Conservation (phyloP, 2,888 invertebrate genomes). For the Microctonus brassicae region DNA sequence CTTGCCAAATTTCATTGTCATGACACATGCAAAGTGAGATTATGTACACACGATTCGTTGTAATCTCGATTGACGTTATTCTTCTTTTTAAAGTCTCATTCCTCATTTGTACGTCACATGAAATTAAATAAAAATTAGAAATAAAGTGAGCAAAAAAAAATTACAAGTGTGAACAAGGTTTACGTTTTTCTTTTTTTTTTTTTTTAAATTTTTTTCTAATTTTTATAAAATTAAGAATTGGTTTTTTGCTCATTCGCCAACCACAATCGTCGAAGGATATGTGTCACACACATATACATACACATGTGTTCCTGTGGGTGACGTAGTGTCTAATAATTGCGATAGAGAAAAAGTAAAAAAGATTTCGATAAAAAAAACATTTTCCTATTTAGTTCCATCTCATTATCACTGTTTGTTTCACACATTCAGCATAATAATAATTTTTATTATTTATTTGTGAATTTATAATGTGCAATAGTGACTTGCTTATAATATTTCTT, state of each 20-base stretch:
- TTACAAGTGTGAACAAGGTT: neutral
- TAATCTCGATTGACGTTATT: neutral
- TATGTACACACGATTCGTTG: neutral
- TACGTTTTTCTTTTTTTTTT: slow-evolving; percentile 30
- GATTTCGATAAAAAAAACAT: neutral
- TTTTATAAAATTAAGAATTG: slow-evolving; percentile 49
- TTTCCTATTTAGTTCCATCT: neutral
- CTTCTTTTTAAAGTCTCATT: slow-evolving; percentile 9
- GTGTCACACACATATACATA: no score
- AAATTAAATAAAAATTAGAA: neutral
- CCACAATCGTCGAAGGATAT: slow-evolving; percentile 49
- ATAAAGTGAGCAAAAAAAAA: neutral
- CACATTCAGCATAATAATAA: neutral
- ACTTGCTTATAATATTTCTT: slow-evolving; percentile 17
- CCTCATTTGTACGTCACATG: neutral
- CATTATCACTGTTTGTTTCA: slow-evolving; percentile 14
- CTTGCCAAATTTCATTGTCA: slow-evolving; percentile 23
- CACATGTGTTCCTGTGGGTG: slow-evolving; percentile 51
- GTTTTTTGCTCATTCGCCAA: slow-evolving; percentile 40
- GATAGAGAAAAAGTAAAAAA: slow-evolving; percentile 32
- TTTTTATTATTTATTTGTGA: neutral
- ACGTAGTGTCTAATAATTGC: slow-evolving; percentile 49
- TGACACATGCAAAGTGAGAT: slow-evolving; percentile 17
- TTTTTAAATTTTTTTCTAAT: slow-evolving; percentile 32
- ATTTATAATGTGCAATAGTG: neutral